Conservation (phyloP, 2,797 vertebrate genomes). For the Anguilla megastoma region DNA sequence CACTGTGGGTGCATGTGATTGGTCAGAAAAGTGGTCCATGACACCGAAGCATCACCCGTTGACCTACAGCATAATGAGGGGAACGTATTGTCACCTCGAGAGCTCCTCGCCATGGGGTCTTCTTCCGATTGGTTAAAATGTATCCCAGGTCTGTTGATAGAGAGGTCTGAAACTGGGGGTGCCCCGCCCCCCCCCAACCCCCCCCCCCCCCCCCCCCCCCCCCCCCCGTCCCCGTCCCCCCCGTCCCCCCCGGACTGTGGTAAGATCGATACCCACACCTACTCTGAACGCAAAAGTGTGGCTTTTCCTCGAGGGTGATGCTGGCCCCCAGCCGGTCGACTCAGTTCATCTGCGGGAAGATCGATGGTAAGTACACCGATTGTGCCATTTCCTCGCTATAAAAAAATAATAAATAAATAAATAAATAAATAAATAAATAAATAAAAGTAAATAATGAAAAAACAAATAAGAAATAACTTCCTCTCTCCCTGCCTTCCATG, state of each 20-base stretch:
- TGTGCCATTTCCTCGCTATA: not conserved
- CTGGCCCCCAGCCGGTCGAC: slow-evolving; percentile 23
- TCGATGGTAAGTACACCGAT: slow-evolving; percentile 12
- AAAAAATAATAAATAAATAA: not conserved
- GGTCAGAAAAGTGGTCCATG: not conserved
- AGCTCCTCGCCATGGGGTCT: not conserved
- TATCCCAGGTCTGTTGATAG: slow-evolving; percentile 1
- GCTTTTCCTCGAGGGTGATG: slow-evolving; percentile 7
- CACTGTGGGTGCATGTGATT: not conserved
- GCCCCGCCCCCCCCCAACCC: not conserved
- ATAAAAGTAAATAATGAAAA: no score
- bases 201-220: no score
- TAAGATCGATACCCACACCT: slow-evolving; percentile 9
- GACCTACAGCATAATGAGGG: not conserved
- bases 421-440: no score
- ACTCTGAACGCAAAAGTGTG: not conserved
- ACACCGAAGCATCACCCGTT: not conserved
- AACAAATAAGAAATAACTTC: not conserved
- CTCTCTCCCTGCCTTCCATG: not conserved
- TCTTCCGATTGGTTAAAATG: slow-evolving; percentile 15
- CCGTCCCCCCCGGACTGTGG: not conserved
- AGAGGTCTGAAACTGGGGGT: not conserved
- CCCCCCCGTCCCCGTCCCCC: no score
- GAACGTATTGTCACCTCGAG: not conserved
- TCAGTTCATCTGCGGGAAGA: not conserved